These are phyloP conservation scores for Eristalis tenax DNA, from an alignment of 2,888 invertebrate species.

Conservation along the genomic window DNA sequence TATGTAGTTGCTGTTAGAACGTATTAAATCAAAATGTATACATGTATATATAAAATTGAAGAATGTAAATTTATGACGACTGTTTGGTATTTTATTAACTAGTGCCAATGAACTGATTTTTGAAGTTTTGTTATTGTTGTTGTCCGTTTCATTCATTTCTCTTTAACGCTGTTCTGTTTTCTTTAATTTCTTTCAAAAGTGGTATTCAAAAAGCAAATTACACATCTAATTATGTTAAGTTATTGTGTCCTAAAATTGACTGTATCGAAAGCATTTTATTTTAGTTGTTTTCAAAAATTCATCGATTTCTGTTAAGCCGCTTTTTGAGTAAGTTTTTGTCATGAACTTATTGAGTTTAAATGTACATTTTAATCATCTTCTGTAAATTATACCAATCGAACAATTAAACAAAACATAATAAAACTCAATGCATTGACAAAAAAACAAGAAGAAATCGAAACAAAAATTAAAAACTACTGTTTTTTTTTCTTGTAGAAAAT, in stretches of 20 bases:
- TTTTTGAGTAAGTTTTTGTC: constrained; percentile 60
- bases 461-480: not conserved
- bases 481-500: not conserved
- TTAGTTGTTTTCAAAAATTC: constrained; percentile 73
- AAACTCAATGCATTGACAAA: constrained; percentile 23
- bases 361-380: constrained; percentile 75
- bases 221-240: constrained; percentile 41
- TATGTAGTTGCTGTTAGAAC: constrained; percentile 1
- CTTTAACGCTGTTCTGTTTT: constrained; percentile 34
- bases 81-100: constrained; percentile 28
- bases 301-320: constrained; percentile 78
- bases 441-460: constrained; percentile 30
- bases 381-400: constrained; percentile 76
- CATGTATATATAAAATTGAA: constrained; percentile 11
- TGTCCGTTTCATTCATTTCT: constrained; percentile 19
- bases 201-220: constrained; percentile 56
- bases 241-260: constrained; percentile 52
- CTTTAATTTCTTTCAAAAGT: constrained; percentile 58
- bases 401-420: constrained; percentile 34
- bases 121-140: constrained; percentile 69
- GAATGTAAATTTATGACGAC: constrained; percentile 34
- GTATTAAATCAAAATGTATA: constrained; percentile 2
- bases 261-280: constrained; percentile 61
- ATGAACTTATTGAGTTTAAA: constrained; percentile 37
- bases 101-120: constrained; percentile 74